Base-by-base conservation (phyloP, 2,888 invertebrate genomes). In the Dicyrtomina minuta region DNA sequence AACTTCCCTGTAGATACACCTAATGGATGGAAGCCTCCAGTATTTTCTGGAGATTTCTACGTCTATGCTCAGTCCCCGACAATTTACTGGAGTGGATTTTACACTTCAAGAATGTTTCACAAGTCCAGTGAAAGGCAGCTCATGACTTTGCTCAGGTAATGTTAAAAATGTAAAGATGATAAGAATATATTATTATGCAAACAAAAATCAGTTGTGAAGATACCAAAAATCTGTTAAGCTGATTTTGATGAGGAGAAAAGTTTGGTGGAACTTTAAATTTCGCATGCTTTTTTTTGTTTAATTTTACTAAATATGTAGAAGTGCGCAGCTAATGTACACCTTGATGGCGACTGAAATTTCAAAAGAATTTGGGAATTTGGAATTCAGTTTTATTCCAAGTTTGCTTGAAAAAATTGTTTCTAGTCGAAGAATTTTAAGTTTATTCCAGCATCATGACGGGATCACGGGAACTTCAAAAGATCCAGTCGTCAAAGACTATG, bases 1-100 rank as follows among this genome's bases (percentile, higher is more conserved):
- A 33, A 33, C 3, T 15, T 56, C 3, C 13, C 17, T 5, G 75
- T 75, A 8, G 68, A 72, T 13, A 58, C 33, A 10, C 1, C 20
- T 13, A 58, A 33, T 33, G 8, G 8, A 33, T 33, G 33, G 33
- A 33, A 3, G 8, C 6, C 20, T 12, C 66, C 70, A 2, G 70
- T 70, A 0, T 83, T 97, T 0, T 89, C 92, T 0, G 96, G 96
- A 0, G 96, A 97, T 82, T 97, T 97, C 83, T 96, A 97, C 82
- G 96, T 96, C 0, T 97, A 97, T 80, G 91, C 96, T 0, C 96
- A 96, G 81, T 84, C 93, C 33, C 91, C 92, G 80, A 91, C 96
- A 81, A 92, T 96, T 82, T 97, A 96, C 81, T 97, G 96, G 96
- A 95, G 95, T 81, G 96, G 96, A 0, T 97, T 95, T 82, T 97